These are phyloP conservation scores for Lepus townsendii DNA, from an alignment of 2,797 vertebrate species.

Conservation along the genomic window DNA sequence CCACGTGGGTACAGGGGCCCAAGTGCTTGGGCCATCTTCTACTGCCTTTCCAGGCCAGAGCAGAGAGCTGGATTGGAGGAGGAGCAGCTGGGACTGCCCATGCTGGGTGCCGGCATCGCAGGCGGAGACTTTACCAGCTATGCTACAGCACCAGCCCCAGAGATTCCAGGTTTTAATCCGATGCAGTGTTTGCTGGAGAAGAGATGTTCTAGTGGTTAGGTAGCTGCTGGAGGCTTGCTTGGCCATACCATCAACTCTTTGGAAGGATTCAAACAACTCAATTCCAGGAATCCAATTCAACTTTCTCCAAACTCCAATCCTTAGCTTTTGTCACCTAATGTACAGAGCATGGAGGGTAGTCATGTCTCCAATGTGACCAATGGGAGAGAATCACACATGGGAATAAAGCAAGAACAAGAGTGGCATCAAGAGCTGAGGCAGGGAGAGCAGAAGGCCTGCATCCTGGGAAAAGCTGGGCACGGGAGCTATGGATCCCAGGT, in stretches of 20 bases:
- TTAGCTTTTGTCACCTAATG: neutral
- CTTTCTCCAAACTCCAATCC: neutral
- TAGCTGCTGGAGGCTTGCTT: neutral
- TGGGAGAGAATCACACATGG: neutral
- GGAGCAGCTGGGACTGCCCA: no score
- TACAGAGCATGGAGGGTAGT: neutral
- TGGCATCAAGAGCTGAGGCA: neutral
- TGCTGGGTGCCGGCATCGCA: no score
- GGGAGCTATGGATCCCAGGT: no score
- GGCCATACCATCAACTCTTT: neutral
- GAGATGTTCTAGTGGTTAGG: neutral
- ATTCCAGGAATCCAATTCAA: neutral
- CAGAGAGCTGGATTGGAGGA: no score
- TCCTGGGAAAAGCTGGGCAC: neutral
- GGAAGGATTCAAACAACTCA: slow-evolving; percentile 14
- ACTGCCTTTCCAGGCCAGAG: no score
- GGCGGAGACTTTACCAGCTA: no score
- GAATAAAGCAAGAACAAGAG: slow-evolving; percentile 4
- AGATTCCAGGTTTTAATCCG: neutral
- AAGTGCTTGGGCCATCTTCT: neutral
- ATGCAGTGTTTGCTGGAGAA: neutral
- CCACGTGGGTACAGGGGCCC: no score
- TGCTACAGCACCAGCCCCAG: no score
- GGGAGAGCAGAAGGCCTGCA: neutral
- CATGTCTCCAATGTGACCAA: neutral